These are phyloP conservation scores for Atlantisia rogersi DNA, from an alignment of 2,113 vertebrate genomes.

Conservation along the genomic window DNA sequence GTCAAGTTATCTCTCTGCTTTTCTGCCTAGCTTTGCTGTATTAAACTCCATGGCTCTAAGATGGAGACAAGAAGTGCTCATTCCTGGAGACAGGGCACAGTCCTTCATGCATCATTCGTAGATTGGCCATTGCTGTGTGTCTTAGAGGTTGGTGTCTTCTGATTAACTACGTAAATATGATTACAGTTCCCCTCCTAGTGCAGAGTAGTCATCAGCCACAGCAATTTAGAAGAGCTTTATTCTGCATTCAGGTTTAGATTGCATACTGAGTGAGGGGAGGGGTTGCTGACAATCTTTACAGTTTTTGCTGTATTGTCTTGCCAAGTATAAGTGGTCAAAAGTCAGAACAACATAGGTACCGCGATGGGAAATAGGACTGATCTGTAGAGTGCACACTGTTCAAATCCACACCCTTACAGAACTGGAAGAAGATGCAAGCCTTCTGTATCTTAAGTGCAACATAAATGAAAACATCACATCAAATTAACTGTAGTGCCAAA, in stretches of 20 bases:
- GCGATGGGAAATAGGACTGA: background rate
- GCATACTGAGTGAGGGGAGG: background rate
- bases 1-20: background rate
- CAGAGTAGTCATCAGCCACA: background rate
- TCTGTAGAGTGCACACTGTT: background rate
- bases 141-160: background rate
- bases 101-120: background rate
- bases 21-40: background rate
- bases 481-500: background rate
- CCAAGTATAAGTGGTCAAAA: background rate
- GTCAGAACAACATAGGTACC: background rate
- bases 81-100: background rate
- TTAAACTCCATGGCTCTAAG: background rate
- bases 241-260: background rate
- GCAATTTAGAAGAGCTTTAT: background rate
- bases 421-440: background rate
- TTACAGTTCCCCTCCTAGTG: background rate
- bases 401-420: background rate
- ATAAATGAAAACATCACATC: background rate
- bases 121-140: too few species aligned
- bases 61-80: background rate
- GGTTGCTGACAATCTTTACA: background rate
- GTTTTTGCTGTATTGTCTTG: background rate
- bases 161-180: rapidly evolving
- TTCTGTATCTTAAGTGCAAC: background rate